A percentile compares a stretch with the other conserved stretches of the same genome.
Evolutionary conservation across 2,797 vertebrate species (phyloP).

Genomic region (Agapornis canus): DNA sequence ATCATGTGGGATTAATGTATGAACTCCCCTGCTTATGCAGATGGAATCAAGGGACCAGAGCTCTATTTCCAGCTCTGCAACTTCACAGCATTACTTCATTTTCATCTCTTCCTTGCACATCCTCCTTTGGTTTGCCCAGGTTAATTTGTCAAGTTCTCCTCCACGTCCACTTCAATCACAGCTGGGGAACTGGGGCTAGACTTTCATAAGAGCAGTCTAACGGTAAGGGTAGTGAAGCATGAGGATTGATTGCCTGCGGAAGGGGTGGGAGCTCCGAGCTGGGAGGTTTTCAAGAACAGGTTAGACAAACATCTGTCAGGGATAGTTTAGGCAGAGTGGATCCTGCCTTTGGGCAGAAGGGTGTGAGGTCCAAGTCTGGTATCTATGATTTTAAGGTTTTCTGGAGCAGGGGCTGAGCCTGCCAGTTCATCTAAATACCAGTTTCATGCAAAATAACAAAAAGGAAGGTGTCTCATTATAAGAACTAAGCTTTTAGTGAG

Average conservation of each 20-base stretch:
- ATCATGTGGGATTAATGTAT: background rate
- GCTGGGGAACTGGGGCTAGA: background rate
- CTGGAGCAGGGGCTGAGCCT: background rate
- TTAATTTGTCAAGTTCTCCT: background rate
- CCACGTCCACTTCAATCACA: rapidly evolving
- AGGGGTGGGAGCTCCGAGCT: conserved; percentile 25
- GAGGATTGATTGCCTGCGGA: conserved; percentile 32
- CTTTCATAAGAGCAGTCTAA: background rate
- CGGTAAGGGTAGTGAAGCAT: background rate
- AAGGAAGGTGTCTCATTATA: background rate
- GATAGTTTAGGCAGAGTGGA: background rate
- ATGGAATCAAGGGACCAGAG: background rate
- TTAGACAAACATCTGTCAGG: conserved; percentile 48
- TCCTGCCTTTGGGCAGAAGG: conserved; percentile 32
- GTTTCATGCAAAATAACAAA: background rate
- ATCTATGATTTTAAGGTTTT: background rate
- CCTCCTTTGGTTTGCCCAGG: background rate
- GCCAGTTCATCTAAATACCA: background rate
- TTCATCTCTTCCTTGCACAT: background rate
- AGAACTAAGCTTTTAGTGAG: background rate
- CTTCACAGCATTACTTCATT: background rate
- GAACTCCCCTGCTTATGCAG: background rate
- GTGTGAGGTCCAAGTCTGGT: background rate
- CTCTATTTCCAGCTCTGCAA: background rate
- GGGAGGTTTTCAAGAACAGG: conserved; percentile 53